Percentiles rank a stretch among this genome's conserved stretches.
Evolutionary conservation across 30 jellyfish, hydroid and myxozoan genomes (phyloP).

Genomic region (Hydractinia symbiolongicarpus): DNA sequence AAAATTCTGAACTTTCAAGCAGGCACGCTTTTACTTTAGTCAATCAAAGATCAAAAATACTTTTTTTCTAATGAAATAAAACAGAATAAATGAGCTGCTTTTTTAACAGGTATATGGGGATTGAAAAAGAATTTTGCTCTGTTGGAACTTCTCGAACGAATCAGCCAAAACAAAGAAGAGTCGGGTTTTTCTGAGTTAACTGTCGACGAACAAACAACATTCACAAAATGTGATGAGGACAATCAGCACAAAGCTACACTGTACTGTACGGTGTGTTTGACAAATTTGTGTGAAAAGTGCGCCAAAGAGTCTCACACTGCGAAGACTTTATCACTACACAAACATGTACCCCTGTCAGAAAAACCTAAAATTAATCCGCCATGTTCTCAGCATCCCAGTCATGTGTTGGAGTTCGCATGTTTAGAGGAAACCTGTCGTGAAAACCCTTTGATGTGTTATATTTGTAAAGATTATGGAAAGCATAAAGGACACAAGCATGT

Average conservation of each 20-base stretch:
- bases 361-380: constrained; percentile 89
- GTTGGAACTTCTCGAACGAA: constrained; percentile 72
- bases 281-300: constrained; percentile 78
- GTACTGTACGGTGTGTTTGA: constrained; percentile 75
- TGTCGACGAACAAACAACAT: constrained; percentile 26
- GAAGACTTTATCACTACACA: constrained; percentile 65
- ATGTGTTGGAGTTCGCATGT: constrained; percentile 88
- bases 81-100: not conserved
- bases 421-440: constrained; percentile 81
- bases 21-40: too few relatives aligned
- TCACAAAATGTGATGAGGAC: constrained; percentile 73
- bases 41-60: too few relatives aligned
- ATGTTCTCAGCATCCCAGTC: constrained; percentile 83
- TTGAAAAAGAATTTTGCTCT: constrained; percentile 82
- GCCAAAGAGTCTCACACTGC: constrained; percentile 62
- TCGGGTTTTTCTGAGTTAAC: constrained; percentile 14
- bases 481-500: constrained; percentile 97
- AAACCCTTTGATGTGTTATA: constrained; percentile 84
- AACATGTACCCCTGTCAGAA: constrained; percentile 72
- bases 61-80: not conserved
- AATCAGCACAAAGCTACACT: constrained; percentile 60
- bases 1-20: too few relatives aligned
- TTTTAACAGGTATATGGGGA: constrained; percentile 77
- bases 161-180: constrained; percentile 33
- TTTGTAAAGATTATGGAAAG: constrained; percentile 89